These are phyloP conservation scores for Agonum fuliginosum DNA, from an alignment of 2,888 invertebrate genomes.

Conservation along the genomic window DNA sequence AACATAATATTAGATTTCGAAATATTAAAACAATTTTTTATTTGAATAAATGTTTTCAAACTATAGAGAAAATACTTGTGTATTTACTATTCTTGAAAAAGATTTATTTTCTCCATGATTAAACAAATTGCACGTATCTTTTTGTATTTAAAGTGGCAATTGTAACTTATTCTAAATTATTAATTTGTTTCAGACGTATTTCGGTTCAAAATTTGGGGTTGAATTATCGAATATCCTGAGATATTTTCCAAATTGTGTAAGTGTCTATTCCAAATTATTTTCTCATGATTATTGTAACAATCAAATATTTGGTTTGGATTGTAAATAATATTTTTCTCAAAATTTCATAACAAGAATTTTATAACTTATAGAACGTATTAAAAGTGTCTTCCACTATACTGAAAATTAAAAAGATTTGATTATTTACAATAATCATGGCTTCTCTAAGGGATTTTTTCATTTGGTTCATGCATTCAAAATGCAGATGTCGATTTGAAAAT, in stretches of 20 bases:
- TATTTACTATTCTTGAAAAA: conserved; percentile 46
- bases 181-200: conserved; percentile 22
- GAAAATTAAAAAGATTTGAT: conserved; percentile 39
- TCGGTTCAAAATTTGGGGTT: conserved; percentile 1
- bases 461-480: conserved; percentile 68
- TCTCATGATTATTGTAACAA: too few relatives aligned
- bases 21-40: conserved; percentile 57
- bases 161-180: neutral
- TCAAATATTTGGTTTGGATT: conserved; percentile 36
- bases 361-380: conserved; percentile 39
- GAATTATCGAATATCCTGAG: conserved; percentile 31
- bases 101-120: neutral
- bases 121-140: conserved; percentile 9
- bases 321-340: conserved; percentile 47
- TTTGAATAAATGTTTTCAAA: conserved; percentile 59
- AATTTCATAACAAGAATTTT: conserved; percentile 34
- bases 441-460: conserved; percentile 59
- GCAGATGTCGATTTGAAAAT: conserved; percentile 69
- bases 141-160: neutral
- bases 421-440: conserved; percentile 52
- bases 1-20: conserved; percentile 59
- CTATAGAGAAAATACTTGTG: conserved; percentile 50
- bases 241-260: conserved; percentile 7
- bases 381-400: conserved; percentile 54
- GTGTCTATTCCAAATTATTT: too few relatives aligned